Percentiles rank a stretch among this genome's conserved stretches.
phyloP scores from a whole-genome alignment of 2,888 invertebrate genomes.

The Cephus rjabovi region DNA sequence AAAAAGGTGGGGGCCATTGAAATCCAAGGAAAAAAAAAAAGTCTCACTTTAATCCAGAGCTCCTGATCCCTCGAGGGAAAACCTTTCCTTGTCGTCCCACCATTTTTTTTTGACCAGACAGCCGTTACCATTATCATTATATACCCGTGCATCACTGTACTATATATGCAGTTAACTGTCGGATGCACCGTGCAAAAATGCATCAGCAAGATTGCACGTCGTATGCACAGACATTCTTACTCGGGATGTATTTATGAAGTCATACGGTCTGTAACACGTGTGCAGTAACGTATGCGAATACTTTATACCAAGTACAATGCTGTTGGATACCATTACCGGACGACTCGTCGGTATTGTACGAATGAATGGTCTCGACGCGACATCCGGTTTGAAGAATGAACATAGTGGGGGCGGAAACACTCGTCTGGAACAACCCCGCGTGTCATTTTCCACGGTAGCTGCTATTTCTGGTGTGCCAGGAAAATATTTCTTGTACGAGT shows the following conservation, averaged over 20 bases:
- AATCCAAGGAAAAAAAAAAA: neutral
- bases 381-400: conserved; percentile 1
- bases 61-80: neutral
- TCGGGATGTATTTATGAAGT: neutral
- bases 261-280: neutral
- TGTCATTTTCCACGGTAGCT: neutral
- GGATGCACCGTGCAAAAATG: conserved; percentile 1
- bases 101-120: neutral
- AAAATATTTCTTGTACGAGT: neutral
- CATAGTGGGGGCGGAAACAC: neutral
- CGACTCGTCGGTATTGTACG: neutral
- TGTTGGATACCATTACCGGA: neutral
- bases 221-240: neutral
- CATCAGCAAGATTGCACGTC: neutral
- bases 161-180: neutral
- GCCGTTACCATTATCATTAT: neutral
- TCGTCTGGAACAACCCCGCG: conserved; percentile 5
- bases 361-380: conserved; percentile 5
- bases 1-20: neutral
- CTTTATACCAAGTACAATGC: neutral
- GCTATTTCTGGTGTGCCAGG: neutral
- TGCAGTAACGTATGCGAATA: neutral
- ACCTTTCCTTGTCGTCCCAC: neutral
- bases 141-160: neutral
- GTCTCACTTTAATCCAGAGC: neutral